Evolutionary conservation across 2,113 vertebrate genomes (phyloP).

Genomic region (Thomomys bottae): DNA sequence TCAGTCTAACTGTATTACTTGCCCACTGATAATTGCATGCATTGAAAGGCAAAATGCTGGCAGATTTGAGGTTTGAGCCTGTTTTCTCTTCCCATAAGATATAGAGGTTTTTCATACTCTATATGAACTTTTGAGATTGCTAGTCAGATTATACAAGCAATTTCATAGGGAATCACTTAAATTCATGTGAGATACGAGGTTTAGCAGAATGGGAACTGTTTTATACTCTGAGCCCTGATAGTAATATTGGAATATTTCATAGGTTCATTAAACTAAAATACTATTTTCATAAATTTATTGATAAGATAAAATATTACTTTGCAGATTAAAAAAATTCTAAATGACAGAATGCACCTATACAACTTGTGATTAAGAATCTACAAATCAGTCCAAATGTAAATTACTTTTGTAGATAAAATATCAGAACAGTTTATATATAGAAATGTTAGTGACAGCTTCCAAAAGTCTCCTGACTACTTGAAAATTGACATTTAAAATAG

Average conservation of each 20-base stretch:
- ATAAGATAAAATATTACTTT: background rate
- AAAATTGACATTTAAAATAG: constrained; percentile 48
- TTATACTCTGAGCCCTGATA: background rate
- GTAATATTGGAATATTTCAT: background rate
- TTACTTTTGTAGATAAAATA: background rate
- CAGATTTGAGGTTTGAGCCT: background rate
- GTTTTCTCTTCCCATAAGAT: background rate
- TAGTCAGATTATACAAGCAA: background rate
- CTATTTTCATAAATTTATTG: background rate
- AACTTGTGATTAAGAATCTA: background rate
- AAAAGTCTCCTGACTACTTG: constrained; percentile 33
- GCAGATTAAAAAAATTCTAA: background rate
- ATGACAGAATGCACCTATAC: constrained; percentile 22
- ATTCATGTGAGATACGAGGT: background rate
- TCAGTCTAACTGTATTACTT: background rate
- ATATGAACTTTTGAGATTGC: background rate
- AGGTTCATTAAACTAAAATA: background rate
- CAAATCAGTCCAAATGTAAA: background rate
- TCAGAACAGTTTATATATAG: background rate
- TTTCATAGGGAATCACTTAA: background rate
- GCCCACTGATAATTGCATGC: background rate
- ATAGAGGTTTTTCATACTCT: background rate
- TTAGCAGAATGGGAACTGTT: background rate
- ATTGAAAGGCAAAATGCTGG: background rate
- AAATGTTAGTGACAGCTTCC: constrained; percentile 12